Evolutionary conservation across 2,113 vertebrate species (phyloP).

Genomic region (Macquaria ambigua): DNA sequence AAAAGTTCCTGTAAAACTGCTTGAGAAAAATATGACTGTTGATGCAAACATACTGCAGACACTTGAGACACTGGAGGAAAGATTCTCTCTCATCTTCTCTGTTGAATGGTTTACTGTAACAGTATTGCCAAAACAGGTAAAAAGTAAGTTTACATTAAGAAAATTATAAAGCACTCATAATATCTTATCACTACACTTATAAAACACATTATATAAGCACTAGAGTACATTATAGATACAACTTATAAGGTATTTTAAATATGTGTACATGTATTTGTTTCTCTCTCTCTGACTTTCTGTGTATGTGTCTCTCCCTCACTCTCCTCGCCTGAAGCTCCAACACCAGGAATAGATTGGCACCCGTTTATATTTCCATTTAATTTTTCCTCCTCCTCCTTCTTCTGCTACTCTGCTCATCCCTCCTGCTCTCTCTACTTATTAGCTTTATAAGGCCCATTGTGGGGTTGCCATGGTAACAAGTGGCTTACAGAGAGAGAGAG

Average conservation of each 20-base stretch:
- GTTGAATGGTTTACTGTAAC: neutral
- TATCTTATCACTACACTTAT: neutral
- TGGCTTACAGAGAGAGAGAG: constrained; percentile 65
- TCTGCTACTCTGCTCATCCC: constrained; percentile 49
- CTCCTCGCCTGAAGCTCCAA: constrained; percentile 18
- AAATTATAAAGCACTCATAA: neutral
- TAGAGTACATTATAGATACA: neutral
- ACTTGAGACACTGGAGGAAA: neutral
- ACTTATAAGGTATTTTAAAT: constrained; percentile 9
- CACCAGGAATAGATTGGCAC: constrained; percentile 70
- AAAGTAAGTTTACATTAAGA: neutral
- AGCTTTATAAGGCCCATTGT: constrained; percentile 82
- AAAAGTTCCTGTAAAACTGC: neutral
- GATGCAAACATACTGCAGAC: neutral
- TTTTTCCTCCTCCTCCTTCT: constrained; percentile 26
- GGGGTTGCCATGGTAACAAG: constrained; percentile 85
- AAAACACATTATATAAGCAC: constrained; percentile 25
- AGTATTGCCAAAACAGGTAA: neutral
- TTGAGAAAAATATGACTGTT: neutral
- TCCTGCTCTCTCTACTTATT: constrained; percentile 76
- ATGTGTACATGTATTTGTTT: constrained; percentile 13
- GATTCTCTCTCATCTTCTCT: neutral
- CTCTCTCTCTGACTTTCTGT: neutral
- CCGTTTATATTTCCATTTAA: constrained; percentile 62
- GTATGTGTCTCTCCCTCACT: constrained; percentile 1